Evolutionary conservation across 2,113 vertebrate species (phyloP).

Genomic region (Clupea harengus): DNA sequence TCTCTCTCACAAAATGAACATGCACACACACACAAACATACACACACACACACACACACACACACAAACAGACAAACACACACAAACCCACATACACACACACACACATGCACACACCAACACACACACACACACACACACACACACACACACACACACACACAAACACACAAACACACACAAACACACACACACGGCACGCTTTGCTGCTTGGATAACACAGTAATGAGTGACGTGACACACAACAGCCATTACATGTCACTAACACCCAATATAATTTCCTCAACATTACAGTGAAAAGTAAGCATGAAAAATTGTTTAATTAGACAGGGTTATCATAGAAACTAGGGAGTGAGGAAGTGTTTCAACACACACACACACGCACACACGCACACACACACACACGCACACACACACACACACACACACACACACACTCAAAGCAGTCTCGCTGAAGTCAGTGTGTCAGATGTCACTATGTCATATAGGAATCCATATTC

Average conservation of each 20-base stretch:
- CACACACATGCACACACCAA: neutral
- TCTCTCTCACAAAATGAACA: neutral
- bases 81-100: constrained; percentile 3
- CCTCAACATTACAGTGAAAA: neutral
- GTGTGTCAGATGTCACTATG: too few relatives aligned
- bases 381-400: neutral
- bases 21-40: neutral
- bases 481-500: too few relatives aligned
- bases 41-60: neutral
- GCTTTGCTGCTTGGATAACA: neutral
- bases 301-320: neutral
- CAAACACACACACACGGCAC: too few relatives aligned
- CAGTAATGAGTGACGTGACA: neutral
- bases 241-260: neutral
- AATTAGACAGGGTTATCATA: neutral
- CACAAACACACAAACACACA: neutral
- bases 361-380: neutral
- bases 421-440: neutral
- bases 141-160: neutral
- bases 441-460: neutral
- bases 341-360: neutral
- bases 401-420: neutral
- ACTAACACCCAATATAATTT: neutral
- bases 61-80: neutral
- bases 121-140: neutral